Conservation (phyloP, 2,888 invertebrate species). For the Nycteola revayana region DNA sequence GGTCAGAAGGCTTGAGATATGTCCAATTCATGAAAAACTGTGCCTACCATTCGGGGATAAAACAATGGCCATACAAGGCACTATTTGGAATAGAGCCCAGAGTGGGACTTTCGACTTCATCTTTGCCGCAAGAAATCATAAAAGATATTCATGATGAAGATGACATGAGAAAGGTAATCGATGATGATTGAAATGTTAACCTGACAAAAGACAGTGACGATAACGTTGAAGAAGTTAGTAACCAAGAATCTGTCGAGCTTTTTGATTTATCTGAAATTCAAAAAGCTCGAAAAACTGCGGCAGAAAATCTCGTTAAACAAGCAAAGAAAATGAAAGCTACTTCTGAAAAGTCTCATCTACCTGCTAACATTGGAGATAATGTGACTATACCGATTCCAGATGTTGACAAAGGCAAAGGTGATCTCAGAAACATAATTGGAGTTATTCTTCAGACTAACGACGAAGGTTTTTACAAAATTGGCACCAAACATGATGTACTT, state of each 20-base stretch:
- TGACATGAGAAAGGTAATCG: not conserved
- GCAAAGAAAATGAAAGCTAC: constrained; percentile 6
- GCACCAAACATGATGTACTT: constrained; percentile 11
- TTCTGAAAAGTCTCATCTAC: constrained; percentile 12
- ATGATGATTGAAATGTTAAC: not conserved
- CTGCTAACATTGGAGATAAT: constrained; percentile 11
- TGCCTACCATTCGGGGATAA: constrained; percentile 46
- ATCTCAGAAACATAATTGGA: constrained; percentile 13
- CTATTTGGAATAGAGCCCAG: constrained; percentile 33
- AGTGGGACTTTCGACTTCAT: constrained; percentile 10
- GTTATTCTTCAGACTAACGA: constrained; percentile 9
- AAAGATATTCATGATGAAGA: not conserved
- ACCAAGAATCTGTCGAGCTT: not conserved
- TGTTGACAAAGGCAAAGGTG: constrained; percentile 12
- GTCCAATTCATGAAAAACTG: constrained; percentile 57
- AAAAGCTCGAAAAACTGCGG: not conserved
- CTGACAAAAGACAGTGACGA: not conserved
- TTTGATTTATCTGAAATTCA: not conserved
- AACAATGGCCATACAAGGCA: constrained; percentile 43
- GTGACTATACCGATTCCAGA: constrained; percentile 13
- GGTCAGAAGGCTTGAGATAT: constrained; percentile 52
- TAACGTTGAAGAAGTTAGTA: not conserved
- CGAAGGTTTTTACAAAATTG: constrained; percentile 11
- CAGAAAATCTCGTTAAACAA: constrained; percentile 8
- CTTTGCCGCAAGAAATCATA: constrained; percentile 9